These are phyloP conservation scores for Strigops habroptila DNA, from an alignment of 2,113 vertebrate genomes.

Conservation along the genomic window DNA sequence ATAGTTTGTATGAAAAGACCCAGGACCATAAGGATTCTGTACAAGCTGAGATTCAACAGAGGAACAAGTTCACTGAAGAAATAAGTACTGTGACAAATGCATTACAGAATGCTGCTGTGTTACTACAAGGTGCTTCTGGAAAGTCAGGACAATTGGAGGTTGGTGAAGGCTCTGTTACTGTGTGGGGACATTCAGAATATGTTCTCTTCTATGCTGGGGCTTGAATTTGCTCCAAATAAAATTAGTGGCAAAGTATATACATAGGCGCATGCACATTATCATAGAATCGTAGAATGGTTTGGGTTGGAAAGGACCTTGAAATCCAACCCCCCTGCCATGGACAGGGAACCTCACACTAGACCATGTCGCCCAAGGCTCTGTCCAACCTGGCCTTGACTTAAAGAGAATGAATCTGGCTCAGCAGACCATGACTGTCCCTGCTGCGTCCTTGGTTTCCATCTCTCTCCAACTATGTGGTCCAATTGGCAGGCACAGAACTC, in stretches of 20 bases:
- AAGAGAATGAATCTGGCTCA: not conserved
- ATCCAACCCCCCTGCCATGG: not conserved
- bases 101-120: conserved; percentile 64
- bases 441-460: not conserved
- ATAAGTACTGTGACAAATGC: conserved; percentile 73
- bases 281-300: not conserved
- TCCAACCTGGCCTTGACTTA: not conserved
- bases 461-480: not conserved
- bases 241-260: not conserved
- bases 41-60: conserved; percentile 79
- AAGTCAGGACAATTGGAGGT: conserved; percentile 81
- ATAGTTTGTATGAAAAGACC: conserved; percentile 79
- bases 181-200: not conserved
- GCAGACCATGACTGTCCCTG: not conserved
- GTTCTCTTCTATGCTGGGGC: not conserved
- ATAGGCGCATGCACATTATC: not conserved
- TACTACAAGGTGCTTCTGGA: conserved; percentile 54
- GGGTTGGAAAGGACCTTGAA: not conserved
- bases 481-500: not conserved
- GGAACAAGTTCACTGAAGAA: conserved; percentile 76
- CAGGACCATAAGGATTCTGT: conserved; percentile 68
- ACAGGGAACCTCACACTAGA: not conserved
- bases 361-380: not conserved
- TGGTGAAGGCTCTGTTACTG: not conserved
- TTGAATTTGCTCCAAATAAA: not conserved